A percentile compares a stretch with the other conserved stretches of the same genome.
phyloP scores from a whole-genome alignment of 1,140 invertebrate species.

The Conus ventricosus region DNA sequence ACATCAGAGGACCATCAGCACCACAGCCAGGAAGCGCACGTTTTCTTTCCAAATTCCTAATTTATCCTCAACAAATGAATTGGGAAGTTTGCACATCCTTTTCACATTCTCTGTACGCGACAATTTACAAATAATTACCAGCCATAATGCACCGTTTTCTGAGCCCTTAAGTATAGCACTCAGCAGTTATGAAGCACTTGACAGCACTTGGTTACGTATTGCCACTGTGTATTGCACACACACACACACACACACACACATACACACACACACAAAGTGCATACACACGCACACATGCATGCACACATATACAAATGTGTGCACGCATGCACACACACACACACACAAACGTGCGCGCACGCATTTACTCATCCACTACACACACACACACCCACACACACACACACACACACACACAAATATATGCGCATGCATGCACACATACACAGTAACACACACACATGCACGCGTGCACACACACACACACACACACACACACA shows the following conservation, averaged over 20 bases:
- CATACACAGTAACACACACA: not conserved
- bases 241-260: not conserved
- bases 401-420: too few relatives aligned
- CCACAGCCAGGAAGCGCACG: too few relatives aligned
- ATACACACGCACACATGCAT: not conserved
- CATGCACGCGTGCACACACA: not conserved
- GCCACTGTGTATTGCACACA: not conserved
- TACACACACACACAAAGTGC: not conserved
- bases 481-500: too few relatives aligned
- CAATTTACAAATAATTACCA: too few relatives aligned
- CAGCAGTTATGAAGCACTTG: not conserved
- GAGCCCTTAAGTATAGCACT: too few relatives aligned
- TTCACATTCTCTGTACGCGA: too few relatives aligned
- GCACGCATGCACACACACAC: not conserved
- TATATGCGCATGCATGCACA: not conserved
- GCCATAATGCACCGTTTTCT: too few relatives aligned
- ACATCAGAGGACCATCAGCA: too few relatives aligned
- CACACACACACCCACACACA: too few relatives aligned
- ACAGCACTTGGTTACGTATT: not conserved
- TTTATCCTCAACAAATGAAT: too few relatives aligned
- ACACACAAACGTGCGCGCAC: not conserved
- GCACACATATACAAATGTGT: not conserved
- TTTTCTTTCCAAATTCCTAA: too few relatives aligned
- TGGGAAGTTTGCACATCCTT: too few relatives aligned
- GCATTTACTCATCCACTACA: constrained; percentile 2